Evolutionary conservation across 2,888 invertebrate species (phyloP), one percentile per base, ranked within the genome.

Genomic region (Choreutis nemorana): DNA sequence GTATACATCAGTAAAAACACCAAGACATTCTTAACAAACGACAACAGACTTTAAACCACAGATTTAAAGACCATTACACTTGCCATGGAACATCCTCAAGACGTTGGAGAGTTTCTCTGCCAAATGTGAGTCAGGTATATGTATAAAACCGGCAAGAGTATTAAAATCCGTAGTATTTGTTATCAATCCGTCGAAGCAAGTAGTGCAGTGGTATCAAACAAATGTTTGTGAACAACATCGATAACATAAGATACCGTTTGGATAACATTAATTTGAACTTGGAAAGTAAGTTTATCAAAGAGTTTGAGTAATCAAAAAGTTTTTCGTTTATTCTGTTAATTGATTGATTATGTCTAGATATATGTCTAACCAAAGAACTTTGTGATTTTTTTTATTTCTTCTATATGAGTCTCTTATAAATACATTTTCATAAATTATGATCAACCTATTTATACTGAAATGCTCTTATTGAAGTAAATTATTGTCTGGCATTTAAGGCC

Each of bases 211-310:
- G 28, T 23, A 37, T 23, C 16, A 42, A 39, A 41, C 61, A 52
- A 52, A 77, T 75, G 75, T 73, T 72, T 60, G 53, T 65, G 46
- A 65, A 68, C 56, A 57, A 64, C 44, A 65, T 66, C 31, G 55
- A 63, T 43, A 43, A 51, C 41, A 68, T 75, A 45, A 62, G 57
- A 39, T 52, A 55, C 23, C 50, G 56, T 42, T 64, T 77, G 41
- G 62, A 65, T 50, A 61, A 62, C 42, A 63, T 77, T 32, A 55
- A 37, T 41, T 52, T 77, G 36, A 55, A 60, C 41, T 38, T 46
- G 39, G 46, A 61, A 49, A 58, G 72, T 73, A 48, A 65, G 72
- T 71, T 31, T 34, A 38, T 35, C 27, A 10, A 12, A 8, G 8
- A 18, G 8, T 2, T 18, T 18, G 18, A 18, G 8, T 7, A 18